These are phyloP conservation scores for Montipora capricornis DNA, from an alignment of 64 coral and sea anemone genomes.

Conservation along the genomic window DNA sequence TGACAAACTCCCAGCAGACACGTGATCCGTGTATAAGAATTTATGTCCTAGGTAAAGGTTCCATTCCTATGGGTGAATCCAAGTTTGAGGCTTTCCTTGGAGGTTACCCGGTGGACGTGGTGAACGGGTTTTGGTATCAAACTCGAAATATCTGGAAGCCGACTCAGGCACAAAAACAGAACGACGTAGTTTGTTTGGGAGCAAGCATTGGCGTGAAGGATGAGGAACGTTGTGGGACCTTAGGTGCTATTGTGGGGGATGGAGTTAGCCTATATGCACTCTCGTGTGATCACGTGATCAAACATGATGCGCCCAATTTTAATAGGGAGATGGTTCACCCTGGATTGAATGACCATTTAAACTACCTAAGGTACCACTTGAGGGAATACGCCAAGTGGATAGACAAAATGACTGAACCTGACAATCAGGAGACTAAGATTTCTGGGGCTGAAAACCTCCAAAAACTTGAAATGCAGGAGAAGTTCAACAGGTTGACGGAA, in stretches of 20 bases:
- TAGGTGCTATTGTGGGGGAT: constrained; percentile 15
- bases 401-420: background rate
- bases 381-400: background rate
- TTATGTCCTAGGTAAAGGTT: constrained; percentile 46
- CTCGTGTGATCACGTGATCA: constrained; percentile 38
- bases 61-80: constrained; percentile 19
- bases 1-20: too few species aligned
- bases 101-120: constrained; percentile 16
- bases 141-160: background rate
- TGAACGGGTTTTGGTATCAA: constrained; percentile 16
- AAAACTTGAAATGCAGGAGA: background rate
- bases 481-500: background rate
- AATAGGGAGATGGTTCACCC: background rate
- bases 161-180: background rate
- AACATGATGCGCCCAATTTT: background rate
- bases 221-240: background rate
- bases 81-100: background rate
- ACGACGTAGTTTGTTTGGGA: background rate
- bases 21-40: constrained; percentile 26
- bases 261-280: background rate
- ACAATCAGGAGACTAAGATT: background rate
- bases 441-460: background rate
- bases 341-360: background rate
- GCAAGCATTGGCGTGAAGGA: constrained; percentile 20
- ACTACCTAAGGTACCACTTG: background rate